phyloP scores from a whole-genome alignment of 2,888 invertebrate species.

The Lepetodrilus schrolli region DNA sequence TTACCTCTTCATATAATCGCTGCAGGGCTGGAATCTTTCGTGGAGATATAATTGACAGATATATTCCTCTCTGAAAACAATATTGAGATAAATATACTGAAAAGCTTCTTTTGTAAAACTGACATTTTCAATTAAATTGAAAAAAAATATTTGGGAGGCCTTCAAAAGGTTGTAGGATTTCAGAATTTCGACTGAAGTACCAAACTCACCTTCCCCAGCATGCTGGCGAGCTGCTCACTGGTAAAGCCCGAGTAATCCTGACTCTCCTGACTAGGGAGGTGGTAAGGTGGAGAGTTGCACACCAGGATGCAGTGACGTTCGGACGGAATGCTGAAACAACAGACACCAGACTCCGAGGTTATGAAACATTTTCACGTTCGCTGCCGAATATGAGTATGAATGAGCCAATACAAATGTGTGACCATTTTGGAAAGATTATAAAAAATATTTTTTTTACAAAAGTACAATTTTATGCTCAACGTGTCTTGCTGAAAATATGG shows the following conservation, averaged over 20 bases:
- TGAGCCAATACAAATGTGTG: too few species aligned
- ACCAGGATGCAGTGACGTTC: constrained; percentile 87
- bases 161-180: too few species aligned
- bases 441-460: neutral
- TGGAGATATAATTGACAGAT: constrained; percentile 91
- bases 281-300: constrained; percentile 93
- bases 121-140: too few species aligned
- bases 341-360: too few species aligned
- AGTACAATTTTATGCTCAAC: too few species aligned
- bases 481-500: too few species aligned
- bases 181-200: too few species aligned
- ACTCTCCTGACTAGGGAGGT: constrained; percentile 87
- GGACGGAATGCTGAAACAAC: constrained; percentile 75
- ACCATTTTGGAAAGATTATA: neutral
- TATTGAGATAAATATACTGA: too few species aligned
- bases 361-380: too few species aligned
- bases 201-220: constrained; percentile 88
- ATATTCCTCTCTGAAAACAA: constrained; percentile 83
- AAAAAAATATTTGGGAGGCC: too few species aligned
- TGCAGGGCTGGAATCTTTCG: constrained; percentile 89
- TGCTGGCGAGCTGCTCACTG: constrained; percentile 87
- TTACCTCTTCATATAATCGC: constrained; percentile 87
- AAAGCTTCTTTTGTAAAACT: too few species aligned
- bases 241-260: constrained; percentile 84
- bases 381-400: too few species aligned